Conservation (phyloP, 37 sponge, comb jelly and placozoan species). For the Oopsacas minuta region DNA sequence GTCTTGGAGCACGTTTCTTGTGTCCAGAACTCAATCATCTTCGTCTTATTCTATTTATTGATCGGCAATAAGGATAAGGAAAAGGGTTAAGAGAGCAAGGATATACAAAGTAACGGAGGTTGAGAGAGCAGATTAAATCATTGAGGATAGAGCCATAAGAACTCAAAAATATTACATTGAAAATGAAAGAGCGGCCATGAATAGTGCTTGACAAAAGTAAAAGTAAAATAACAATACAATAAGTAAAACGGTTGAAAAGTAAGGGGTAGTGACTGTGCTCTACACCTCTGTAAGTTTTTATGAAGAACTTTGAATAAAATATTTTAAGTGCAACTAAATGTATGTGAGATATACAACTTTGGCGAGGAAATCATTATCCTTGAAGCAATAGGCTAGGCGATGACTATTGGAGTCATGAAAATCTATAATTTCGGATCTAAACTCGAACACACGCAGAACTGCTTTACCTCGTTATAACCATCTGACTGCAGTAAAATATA, state of each 20-base stretch:
- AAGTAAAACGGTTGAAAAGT: neutral
- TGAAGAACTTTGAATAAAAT: no score
- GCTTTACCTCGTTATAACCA: constrained; percentile 2
- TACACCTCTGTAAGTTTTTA: neutral
- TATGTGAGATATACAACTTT: neutral
- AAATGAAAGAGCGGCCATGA: neutral
- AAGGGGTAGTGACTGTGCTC: neutral
- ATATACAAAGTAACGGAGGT: neutral
- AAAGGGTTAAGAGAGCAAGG: neutral
- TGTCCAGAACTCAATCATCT: neutral
- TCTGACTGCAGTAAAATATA: constrained; percentile 14
- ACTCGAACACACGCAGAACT: constrained; percentile 14
- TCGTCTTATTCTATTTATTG: neutral
- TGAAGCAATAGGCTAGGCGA: neutral
- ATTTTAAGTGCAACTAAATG: no score
- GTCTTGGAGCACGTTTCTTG: neutral
- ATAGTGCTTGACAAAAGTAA: neutral
- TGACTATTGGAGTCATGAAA: neutral
- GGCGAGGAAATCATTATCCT: neutral
- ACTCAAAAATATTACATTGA: neutral
- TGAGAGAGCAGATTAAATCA: neutral
- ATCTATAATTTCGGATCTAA: neutral
- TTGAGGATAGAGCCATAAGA: neutral
- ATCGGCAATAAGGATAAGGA: neutral
- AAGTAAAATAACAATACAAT: neutral